These are phyloP conservation scores for Lithodes maja DNA, from an alignment of 2,888 invertebrate genomes.

Conservation along the genomic window DNA sequence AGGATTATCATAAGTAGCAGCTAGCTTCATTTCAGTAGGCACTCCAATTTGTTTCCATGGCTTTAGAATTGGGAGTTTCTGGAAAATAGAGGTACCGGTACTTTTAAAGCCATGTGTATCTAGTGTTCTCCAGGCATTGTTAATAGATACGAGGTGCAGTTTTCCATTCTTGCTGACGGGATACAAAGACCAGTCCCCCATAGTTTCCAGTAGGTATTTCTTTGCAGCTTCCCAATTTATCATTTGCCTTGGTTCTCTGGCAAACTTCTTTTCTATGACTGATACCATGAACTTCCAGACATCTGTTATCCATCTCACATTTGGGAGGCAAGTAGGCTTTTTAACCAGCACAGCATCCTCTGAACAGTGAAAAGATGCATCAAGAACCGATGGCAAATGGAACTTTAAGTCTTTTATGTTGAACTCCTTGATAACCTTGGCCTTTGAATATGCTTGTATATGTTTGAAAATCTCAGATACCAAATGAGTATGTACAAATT, in stretches of 20 bases:
- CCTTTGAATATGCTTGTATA: neutral
- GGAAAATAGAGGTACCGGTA: neutral
- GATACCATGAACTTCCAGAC: slow-evolving; percentile 32
- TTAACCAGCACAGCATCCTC: neutral
- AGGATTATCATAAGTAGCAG: slow-evolving; percentile 31
- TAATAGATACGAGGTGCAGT: slow-evolving; percentile 3
- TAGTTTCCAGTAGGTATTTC: neutral
- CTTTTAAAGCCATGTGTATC: neutral
- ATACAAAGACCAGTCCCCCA: slow-evolving; percentile 47
- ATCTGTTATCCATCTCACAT: neutral
- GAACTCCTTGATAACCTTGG: slow-evolving; percentile 26
- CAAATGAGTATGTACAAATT: slow-evolving; percentile 11
- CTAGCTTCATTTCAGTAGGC: slow-evolving; percentile 11
- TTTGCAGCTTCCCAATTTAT: slow-evolving; percentile 18
- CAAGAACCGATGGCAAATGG: slow-evolving; percentile 12
- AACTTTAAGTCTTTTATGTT: slow-evolving; percentile 15
- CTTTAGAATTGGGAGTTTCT: slow-evolving; percentile 4
- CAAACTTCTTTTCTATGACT: slow-evolving; percentile 2
- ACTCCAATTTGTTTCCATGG: neutral
- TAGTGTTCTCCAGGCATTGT: slow-evolving; percentile 18
- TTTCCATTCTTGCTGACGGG: neutral
- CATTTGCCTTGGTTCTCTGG: neutral
- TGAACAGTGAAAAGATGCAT: neutral
- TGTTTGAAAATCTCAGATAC: neutral
- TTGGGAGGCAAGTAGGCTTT: neutral